Base-by-base conservation (phyloP, 92 coral and sea anemone species). In the Porites divaricata region DNA sequence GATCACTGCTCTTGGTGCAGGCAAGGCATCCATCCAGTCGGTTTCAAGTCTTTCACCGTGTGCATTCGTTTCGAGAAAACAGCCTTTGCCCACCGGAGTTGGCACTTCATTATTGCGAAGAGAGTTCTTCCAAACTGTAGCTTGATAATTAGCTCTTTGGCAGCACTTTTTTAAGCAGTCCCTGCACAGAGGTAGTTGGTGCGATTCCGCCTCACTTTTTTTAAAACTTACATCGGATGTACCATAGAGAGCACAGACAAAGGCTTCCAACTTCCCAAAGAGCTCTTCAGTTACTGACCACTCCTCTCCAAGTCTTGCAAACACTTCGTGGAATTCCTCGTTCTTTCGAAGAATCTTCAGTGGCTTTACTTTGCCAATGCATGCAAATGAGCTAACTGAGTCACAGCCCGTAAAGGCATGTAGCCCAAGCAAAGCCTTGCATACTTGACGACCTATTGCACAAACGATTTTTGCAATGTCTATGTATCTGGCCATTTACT, bases 201-300 rank as follows among this genome's bases (percentile, higher is more conserved):
- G 84, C 22, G 84, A 80, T 80, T 80, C 84, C 6, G 76, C 84
- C 72, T 80, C 76, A 82, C 45, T 6, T 35, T 35, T 35, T n/a
- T n/a, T n/a, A n/a, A n/a, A n/a, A n/a, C n/a, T 81, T 45, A 81
- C 86, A 61, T 81, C 86, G 24, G 15, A 53, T 7, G 13, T 82
- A 25, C 79, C 62, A 52, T 77, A 85, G 21, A 85, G 21, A 56
- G 75, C 84, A 85, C 84, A 85, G 57, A 85, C 84, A 85, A 85
- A 85, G 52, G 68, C 35, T 52, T 84, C 89, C 23, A 85, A 48
- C 84, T 85, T 35, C 41, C 26, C n/a, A 56, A 53, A 58, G 49
- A 78, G 85, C 28, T 63, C 87, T 62, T 61, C 80, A 13, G 80
- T 45, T 25, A 73, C 12, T 8, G 72, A 72, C 80, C 80, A 83